These are phyloP conservation scores for Erinaceus europaeus DNA, from an alignment of 2,113 vertebrate genomes.

Conservation along the genomic window DNA sequence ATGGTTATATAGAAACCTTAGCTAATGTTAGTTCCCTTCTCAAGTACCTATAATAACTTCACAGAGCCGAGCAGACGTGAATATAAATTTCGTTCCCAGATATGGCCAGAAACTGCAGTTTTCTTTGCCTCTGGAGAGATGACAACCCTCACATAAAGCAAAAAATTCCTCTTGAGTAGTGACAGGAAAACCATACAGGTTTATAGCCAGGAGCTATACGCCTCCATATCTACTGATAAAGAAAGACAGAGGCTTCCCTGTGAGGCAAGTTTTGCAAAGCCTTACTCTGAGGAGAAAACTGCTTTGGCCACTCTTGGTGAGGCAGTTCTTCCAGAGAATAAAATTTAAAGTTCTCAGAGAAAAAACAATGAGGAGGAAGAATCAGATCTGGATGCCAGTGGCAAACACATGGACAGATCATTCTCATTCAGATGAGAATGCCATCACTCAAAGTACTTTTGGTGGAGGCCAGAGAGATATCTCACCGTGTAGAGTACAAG, in stretches of 20 bases:
- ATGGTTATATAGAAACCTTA: conserved; percentile 55
- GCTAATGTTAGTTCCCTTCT: conserved; percentile 55
- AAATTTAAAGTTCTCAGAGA: conserved; percentile 32
- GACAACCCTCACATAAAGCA: conserved; percentile 59
- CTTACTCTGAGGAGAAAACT: not conserved
- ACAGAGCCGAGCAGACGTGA: conserved; percentile 55
- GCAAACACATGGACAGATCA: no score
- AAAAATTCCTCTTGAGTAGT: conserved; percentile 39
- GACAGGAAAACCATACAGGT: conserved; percentile 41
- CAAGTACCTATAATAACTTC: conserved; percentile 59
- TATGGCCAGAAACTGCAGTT: conserved; percentile 41
- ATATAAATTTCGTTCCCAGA: conserved; percentile 66
- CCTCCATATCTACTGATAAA: not conserved
- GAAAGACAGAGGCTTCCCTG: conserved; percentile 45
- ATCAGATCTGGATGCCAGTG: not conserved
- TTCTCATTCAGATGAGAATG: no score
- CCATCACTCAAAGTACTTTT: no score
- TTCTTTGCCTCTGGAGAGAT: conserved; percentile 58
- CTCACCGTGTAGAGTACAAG: no score
- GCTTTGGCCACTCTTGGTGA: not conserved
- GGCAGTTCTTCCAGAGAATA: not conserved
- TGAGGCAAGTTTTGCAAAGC: conserved; percentile 26
- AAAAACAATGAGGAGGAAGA: not conserved
- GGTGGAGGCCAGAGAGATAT: no score
- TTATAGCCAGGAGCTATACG: conserved; percentile 31